These are phyloP conservation scores for Cataglyphis cursor DNA, from an alignment of 2,888 invertebrate species.

Conservation along the genomic window DNA sequence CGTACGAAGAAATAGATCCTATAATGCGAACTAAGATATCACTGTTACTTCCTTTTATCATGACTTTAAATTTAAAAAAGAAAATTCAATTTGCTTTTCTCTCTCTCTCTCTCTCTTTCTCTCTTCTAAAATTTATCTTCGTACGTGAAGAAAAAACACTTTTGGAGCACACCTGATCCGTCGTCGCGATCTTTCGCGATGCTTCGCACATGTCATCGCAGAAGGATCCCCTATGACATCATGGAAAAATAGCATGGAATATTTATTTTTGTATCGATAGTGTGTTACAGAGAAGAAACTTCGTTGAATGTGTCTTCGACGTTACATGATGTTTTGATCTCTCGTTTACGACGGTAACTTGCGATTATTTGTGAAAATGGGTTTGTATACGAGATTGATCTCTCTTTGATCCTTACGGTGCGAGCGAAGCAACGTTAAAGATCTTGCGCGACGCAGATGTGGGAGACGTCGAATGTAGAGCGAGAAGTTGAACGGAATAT, in stretches of 20 bases:
- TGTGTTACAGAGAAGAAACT: neutral
- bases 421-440: conserved; percentile 41
- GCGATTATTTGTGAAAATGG: neutral
- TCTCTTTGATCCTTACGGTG: neutral
- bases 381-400: neutral
- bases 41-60: neutral
- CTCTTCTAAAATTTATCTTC: neutral
- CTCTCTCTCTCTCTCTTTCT: neutral
- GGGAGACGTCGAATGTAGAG: conserved; percentile 16
- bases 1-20: neutral
- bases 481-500: conserved; percentile 11
- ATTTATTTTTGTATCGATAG: neutral
- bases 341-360: neutral
- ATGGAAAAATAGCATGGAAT: neutral
- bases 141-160: neutral
- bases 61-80: neutral
- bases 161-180: conserved; percentile 32
- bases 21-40: neutral
- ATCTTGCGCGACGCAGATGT: conserved; percentile 18
- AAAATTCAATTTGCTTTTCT: neutral
- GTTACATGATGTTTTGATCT: neutral
- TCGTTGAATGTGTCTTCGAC: neutral
- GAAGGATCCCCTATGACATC: neutral
- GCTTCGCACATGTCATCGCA: conserved; percentile 27
- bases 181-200: conserved; percentile 44